A percentile compares a stretch with the other conserved stretches of the same genome.
These are phyloP conservation scores for Fringilla coelebs DNA, from an alignment of 2,797 vertebrate genomes.

Conservation along the genomic window DNA sequence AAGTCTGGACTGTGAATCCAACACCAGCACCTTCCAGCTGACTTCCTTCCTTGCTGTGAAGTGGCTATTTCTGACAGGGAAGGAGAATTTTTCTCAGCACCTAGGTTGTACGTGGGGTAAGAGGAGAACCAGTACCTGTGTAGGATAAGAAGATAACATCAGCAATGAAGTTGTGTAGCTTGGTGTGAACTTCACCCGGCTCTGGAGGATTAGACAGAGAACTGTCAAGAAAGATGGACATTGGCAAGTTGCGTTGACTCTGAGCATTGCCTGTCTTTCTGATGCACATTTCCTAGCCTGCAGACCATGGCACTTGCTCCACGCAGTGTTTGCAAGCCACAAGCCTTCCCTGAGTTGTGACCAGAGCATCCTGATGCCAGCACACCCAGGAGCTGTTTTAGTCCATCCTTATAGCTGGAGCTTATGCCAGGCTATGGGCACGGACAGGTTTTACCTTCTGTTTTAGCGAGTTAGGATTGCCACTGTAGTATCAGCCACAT, in stretches of 20 bases:
- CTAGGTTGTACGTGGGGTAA: background rate
- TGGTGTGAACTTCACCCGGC: background rate
- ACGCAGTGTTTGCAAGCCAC: background rate
- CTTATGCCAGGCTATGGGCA: background rate
- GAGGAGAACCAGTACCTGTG: background rate
- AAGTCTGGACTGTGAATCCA: background rate
- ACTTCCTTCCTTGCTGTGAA: background rate
- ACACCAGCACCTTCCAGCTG: background rate
- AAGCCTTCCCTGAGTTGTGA: background rate
- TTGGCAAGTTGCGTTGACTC: background rate
- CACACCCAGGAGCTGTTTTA: background rate
- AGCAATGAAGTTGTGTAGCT: conserved; percentile 12
- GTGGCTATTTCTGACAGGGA: background rate
- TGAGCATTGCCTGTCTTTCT: background rate
- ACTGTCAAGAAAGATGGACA: background rate
- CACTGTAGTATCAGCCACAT: background rate
- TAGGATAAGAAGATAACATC: background rate
- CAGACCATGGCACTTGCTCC: background rate
- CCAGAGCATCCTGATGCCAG: background rate
- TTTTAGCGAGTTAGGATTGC: background rate
- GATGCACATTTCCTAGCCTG: background rate
- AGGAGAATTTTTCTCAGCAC: background rate
- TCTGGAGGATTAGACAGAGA: background rate
- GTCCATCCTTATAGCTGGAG: background rate
- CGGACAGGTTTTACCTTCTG: background rate